Evolutionary conservation across 2,113 vertebrate genomes (phyloP), one percentile per base, ranked within the genome.

Genomic region (Leiothrix lutea): DNA sequence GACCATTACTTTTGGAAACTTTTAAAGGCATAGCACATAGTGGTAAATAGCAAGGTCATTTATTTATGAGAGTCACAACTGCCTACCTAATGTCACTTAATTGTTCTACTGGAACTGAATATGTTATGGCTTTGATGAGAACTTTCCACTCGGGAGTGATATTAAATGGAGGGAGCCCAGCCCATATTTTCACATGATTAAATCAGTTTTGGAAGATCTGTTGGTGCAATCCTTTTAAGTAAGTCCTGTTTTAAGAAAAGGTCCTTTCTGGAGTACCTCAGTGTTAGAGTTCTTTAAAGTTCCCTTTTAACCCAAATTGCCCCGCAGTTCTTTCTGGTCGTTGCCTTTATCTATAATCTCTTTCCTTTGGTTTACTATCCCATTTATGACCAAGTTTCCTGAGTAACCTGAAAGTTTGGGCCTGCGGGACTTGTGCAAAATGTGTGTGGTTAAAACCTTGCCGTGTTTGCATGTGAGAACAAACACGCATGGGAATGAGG

Each of bases 1-100:
- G 70, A 36, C 62, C 19, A 23, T 79, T 38, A 35, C 88, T 95
- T 89, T 93, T 91, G 92, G 87, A 95, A 94, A 94, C 58, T 95
- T 94, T 67, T 88, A 91, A 95, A 88, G 92, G 77, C 6, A 3
- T 69, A 94, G 48, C 35, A 51, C 64, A 45, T 73, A n/a, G n/a
- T 70, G 85, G 85, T 80, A 94, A 92, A 84, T 25, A 81, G 75
- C 74, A 62, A 79, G n/a, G 16, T 56, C 25, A 47, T 88, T 92
- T 90, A 80, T 90, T 92, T 88, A 64, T 51, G 58, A 73, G 58
- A 77, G 64, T 79, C 69, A 70, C 35, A 65, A 15, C 50, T 91
- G 35, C 50, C 42, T 66, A 2, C 50, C 53, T 91, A 72, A 88
- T 90, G 93, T 60, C 77, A 61, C 79, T 10, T 88, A 94, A 93